Percentiles rank a stretch among this genome's conserved stretches.
These are phyloP conservation scores for Parnassius apollo DNA, from an alignment of 2,888 invertebrate species.

Conservation along the genomic window DNA sequence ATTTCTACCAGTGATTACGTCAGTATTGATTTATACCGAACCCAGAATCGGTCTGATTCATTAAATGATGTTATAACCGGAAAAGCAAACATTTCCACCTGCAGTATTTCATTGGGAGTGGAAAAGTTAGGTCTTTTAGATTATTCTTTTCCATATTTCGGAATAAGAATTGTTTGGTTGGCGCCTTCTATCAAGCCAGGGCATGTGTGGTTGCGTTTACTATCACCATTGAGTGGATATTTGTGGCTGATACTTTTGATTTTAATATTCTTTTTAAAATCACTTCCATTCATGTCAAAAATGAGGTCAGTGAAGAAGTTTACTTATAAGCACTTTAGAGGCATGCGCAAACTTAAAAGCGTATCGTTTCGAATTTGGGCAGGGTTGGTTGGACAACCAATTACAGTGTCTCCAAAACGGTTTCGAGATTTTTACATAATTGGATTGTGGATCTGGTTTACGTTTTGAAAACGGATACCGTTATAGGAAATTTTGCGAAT, in stretches of 20 bases:
- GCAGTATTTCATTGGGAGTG: constrained; percentile 54
- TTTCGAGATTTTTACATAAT: constrained; percentile 64
- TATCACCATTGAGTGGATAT: constrained; percentile 60
- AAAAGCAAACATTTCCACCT: constrained; percentile 57
- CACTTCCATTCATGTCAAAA: constrained; percentile 50
- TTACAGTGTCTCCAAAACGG: constrained; percentile 50
- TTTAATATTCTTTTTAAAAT: constrained; percentile 49
- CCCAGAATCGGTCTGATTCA: constrained; percentile 61
- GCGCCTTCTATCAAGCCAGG: constrained; percentile 55
- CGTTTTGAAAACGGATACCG: constrained; percentile 59
- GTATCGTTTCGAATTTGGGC: constrained; percentile 59
- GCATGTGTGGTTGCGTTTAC: constrained; percentile 54
- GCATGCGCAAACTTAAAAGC: constrained; percentile 47
- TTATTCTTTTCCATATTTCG: constrained; percentile 58
- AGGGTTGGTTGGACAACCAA: constrained; percentile 58
- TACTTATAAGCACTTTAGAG: constrained; percentile 48
- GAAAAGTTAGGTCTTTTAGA: constrained; percentile 53
- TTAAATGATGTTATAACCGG: constrained; percentile 58
- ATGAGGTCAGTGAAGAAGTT: constrained; percentile 46
- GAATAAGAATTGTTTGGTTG: constrained; percentile 58
- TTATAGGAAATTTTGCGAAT: constrained; percentile 51
- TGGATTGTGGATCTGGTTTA: constrained; percentile 63
- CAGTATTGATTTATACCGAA: constrained; percentile 56
- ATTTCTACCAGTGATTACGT: constrained; percentile 53
- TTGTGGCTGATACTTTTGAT: constrained; percentile 55